Evolutionary conservation across 2,113 vertebrate species (phyloP).

Genomic region (Paramormyrops kingsleyae): DNA sequence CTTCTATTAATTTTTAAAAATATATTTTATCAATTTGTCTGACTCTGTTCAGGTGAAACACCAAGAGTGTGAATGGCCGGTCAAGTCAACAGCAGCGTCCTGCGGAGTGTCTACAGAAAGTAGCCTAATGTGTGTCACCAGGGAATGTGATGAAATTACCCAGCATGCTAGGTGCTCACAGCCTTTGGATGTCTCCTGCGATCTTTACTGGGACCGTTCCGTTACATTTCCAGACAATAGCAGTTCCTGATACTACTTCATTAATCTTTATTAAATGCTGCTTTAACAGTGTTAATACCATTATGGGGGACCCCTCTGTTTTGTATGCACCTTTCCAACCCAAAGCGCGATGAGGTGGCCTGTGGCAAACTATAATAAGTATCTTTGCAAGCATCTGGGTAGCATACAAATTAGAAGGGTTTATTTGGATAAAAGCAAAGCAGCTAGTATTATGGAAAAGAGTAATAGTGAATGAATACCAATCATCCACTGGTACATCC

Average conservation of each 20-base stretch:
- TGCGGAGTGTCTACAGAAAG: not conserved
- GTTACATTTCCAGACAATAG: not conserved
- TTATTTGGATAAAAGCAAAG: not conserved
- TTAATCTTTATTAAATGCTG: not conserved
- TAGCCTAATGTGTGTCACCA: not conserved
- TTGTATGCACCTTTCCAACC: not conserved
- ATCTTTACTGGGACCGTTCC: not conserved
- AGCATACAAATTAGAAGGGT: conserved; percentile 6
- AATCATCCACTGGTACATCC: not conserved
- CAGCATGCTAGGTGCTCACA: not conserved
- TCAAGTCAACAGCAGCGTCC: not conserved
- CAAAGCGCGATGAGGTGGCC: not conserved
- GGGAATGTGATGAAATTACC: not conserved
- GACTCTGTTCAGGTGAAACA: not conserved
- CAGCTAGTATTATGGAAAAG: conserved; percentile 5
- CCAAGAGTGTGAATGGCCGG: not conserved
- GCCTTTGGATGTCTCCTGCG: not conserved
- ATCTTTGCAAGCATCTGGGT: not conserved
- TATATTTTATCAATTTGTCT: not conserved
- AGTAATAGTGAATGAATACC: not conserved
- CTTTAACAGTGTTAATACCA: not conserved
- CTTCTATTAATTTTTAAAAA: not conserved
- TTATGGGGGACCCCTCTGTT: not conserved
- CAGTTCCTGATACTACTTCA: not conserved
- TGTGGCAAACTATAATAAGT: not conserved